Evolutionary conservation across 2,888 invertebrate genomes (phyloP), one percentile per base, ranked within the genome.

Genomic region (Acanthoscelides obtectus): DNA sequence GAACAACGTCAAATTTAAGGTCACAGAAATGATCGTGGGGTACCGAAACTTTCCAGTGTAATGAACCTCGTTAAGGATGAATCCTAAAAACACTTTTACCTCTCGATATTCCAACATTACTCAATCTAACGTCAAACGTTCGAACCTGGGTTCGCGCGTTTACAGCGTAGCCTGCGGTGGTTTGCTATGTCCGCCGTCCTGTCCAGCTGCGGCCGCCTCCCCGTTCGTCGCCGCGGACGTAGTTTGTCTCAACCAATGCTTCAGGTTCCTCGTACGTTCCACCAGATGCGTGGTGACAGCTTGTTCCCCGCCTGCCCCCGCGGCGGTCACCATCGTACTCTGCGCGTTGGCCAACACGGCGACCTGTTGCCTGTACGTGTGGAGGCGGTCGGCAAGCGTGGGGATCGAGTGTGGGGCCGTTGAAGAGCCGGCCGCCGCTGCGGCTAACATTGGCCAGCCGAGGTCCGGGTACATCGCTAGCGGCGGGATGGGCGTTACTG

Each of bases 201-300:
- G 45, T 6, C 45, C 17, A 17, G 8, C 12, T 12, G 45, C n/a
- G 70, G 21, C 78, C 78, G 70, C 78, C 78, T n/a, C 79, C 25
- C 76, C 77, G 71, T 76, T 77, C n/a, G 77, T 75, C 66, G 72
- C 76, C 22, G 82, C 84, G 45, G 82, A 78, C 19, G 85, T 83
- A 5, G 83, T 83, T 81, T 91, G 91, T 20, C 90, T 86, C 72
- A 92, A 81, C 92, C 91, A 92, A 79, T 91, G 91, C 74, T 91
- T 86, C 73, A 91, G 84, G 78, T 90, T 90, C 71, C 90, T 86
- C 0, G 91, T 91, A 63, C 91, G 86, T 79, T 91, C 91, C 68
- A 90, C 90, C 70, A 91, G 81, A 71, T 89, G 90, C 6, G 90
- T 89, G 0, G 90, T 88, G 22, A 89, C 88, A 70, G 88, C 88